phyloP scores from a whole-genome alignment of 2,113 vertebrate genomes.

The Halcyon malimbica region DNA sequence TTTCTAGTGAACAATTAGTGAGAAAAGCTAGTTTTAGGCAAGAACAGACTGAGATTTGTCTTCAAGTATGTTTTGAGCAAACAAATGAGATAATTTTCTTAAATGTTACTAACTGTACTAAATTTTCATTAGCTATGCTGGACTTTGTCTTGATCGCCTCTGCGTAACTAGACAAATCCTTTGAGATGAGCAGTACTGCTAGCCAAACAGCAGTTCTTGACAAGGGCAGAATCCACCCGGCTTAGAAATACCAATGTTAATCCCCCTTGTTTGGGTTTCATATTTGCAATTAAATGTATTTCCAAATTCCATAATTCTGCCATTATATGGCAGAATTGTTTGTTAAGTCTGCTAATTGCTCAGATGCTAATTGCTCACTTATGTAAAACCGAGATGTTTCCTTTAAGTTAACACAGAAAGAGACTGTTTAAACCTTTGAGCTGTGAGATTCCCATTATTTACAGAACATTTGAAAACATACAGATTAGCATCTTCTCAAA shows the following conservation, averaged over 20 bases:
- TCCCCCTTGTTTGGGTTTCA: not conserved
- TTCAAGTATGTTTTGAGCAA: not conserved
- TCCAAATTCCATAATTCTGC: not conserved
- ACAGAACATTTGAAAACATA: not conserved
- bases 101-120: not conserved
- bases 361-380: not conserved
- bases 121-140: not conserved
- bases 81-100: not conserved
- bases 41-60: not conserved
- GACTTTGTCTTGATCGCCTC: not conserved
- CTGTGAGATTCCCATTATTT: not conserved
- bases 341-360: not conserved
- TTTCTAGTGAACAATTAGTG: not conserved
- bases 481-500: not conserved
- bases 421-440: not conserved
- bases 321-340: not conserved
- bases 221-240: not conserved
- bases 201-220: not conserved
- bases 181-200: not conserved
- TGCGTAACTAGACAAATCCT: not conserved
- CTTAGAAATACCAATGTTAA: not conserved
- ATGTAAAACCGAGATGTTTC: not conserved
- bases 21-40: not conserved
- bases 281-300: not conserved
- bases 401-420: not conserved